A percentile compares a stretch with the other conserved stretches of the same genome.
These are phyloP conservation scores for Pogonognathellus flavescens DNA, from an alignment of 1,140 invertebrate genomes.

Conservation along the genomic window DNA sequence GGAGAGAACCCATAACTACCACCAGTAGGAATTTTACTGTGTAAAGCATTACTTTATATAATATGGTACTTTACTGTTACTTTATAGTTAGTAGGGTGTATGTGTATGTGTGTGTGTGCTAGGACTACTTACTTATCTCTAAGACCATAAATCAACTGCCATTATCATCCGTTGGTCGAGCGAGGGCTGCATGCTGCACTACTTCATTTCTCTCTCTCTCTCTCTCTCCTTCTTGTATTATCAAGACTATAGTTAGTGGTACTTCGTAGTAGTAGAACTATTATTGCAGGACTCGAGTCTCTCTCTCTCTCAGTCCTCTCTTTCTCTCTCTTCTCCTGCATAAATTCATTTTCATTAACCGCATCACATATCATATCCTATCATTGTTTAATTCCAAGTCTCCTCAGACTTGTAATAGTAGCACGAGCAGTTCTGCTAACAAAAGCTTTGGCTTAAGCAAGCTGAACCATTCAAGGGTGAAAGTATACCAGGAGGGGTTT, in stretches of 20 bases:
- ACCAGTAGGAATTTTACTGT: background rate
- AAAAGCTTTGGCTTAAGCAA: background rate
- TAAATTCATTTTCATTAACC: conserved; percentile 50
- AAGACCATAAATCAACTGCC: conserved; percentile 46
- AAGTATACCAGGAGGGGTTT: background rate
- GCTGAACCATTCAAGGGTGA: background rate
- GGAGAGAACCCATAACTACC: background rate
- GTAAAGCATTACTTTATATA: background rate
- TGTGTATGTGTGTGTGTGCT: too few species aligned
- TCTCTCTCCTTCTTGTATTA: background rate
- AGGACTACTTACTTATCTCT: conserved; percentile 43
- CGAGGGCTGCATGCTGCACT: conserved; percentile 39
- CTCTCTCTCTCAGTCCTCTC: background rate
- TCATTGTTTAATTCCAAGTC: conserved; percentile 32
- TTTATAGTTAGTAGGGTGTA: background rate
- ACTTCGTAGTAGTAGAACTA: too few species aligned
- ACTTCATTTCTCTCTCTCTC: conserved; percentile 7
- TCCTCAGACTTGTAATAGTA: background rate
- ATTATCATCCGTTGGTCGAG: conserved; percentile 34
- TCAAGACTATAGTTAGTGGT: too few species aligned
- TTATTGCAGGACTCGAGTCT: background rate
- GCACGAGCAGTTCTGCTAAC: background rate
- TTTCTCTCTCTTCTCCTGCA: conserved; percentile 1
- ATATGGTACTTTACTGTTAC: background rate
- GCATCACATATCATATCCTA: conserved; percentile 47